Conservation (phyloP, 2,888 invertebrate species). For the Aleiodes leptofemur region DNA sequence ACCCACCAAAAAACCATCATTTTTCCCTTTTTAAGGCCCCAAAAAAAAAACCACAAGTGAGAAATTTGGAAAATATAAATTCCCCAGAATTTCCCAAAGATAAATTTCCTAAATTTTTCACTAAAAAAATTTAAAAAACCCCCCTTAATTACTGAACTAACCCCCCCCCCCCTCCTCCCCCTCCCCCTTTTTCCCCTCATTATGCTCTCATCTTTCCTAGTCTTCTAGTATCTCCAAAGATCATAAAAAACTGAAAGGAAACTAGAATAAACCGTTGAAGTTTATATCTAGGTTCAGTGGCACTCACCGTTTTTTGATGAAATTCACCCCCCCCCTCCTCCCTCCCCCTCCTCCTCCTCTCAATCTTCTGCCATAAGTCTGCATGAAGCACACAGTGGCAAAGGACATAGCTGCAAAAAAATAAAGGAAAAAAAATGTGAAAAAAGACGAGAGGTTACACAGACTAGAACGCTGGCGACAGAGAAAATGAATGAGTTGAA, state of each 20-base stretch:
- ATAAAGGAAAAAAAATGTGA: slow-evolving; percentile 1
- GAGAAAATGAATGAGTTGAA: slow-evolving; percentile 17
- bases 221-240: not conserved
- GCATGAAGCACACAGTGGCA: slow-evolving; percentile 29
- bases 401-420: not conserved
- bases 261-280: not conserved
- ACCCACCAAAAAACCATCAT: no score
- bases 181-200: not conserved
- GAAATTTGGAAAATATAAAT: no score
- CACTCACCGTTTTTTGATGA: slow-evolving; percentile 53
- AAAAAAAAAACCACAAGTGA: no score
- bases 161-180: not conserved
- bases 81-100: no score
- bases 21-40: no score
- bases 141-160: slow-evolving; percentile 38
- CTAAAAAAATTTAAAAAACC: not conserved
- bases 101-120: no score
- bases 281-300: slow-evolving; percentile 35
- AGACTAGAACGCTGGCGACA: not conserved
- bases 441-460: not conserved
- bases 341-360: slow-evolving; percentile 23
- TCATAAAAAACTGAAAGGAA: slow-evolving; percentile 7
- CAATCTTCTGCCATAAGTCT: slow-evolving; percentile 38
- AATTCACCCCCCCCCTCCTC: slow-evolving; percentile 44
- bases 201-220: not conserved